These are phyloP conservation scores for Acrocephalus kingi DNA, from an alignment of 2,113 vertebrate genomes.

Conservation along the genomic window DNA sequence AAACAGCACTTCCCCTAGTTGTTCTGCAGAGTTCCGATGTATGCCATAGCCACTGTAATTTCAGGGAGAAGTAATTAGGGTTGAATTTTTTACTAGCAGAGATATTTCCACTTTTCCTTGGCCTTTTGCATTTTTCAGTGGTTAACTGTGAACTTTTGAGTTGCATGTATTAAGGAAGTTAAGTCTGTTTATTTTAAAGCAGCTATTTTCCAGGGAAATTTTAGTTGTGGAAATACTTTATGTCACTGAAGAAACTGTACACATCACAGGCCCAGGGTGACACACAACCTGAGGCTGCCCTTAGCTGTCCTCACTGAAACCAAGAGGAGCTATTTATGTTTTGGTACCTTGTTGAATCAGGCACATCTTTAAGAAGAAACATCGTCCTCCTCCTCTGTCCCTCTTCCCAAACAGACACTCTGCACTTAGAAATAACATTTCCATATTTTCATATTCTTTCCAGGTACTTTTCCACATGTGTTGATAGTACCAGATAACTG, in stretches of 20 bases:
- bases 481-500: not conserved
- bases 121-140: not conserved
- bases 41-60: not conserved
- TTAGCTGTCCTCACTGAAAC: not conserved
- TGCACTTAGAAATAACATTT: not conserved
- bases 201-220: not conserved
- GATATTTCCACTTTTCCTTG: not conserved
- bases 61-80: not conserved
- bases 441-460: not conserved
- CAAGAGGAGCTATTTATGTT: not conserved
- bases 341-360: not conserved
- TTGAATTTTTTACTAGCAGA: not conserved
- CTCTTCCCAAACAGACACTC: not conserved
- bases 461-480: not conserved
- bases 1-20: not conserved
- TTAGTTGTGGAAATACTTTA: not conserved
- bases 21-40: not conserved
- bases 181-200: not conserved
- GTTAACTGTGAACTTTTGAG: not conserved
- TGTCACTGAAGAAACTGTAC: not conserved
- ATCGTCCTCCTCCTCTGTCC: not conserved
- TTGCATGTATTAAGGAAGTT: not conserved
- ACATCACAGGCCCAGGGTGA: not conserved
- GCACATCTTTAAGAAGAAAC: not conserved
- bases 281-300: not conserved